phyloP scores from a whole-genome alignment of 2,888 invertebrate species.

The Harmothoe impar region DNA sequence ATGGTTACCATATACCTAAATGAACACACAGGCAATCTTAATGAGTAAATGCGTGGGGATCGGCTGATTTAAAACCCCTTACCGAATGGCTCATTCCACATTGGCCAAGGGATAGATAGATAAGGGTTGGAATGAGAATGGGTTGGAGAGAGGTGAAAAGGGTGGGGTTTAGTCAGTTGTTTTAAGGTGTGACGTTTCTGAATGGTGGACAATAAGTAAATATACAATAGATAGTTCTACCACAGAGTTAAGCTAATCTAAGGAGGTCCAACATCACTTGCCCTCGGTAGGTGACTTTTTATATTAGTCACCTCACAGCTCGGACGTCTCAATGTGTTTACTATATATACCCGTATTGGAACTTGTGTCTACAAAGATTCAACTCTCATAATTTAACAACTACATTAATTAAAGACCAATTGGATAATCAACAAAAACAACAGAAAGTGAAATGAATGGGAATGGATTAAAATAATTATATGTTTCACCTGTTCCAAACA shows the following conservation, averaged over 20 bases:
- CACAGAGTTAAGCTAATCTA: neutral
- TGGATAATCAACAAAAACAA: neutral
- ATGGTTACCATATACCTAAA: no score
- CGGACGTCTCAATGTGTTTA: slow-evolving; percentile 24
- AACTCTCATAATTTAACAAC: slow-evolving; percentile 41
- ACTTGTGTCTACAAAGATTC: slow-evolving; percentile 60
- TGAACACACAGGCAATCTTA: no score
- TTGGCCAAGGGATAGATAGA: no score
- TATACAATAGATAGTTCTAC: neutral
- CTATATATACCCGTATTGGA: slow-evolving; percentile 60
- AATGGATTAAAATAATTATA: neutral
- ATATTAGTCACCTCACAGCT: neutral
- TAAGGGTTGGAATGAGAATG: no score
- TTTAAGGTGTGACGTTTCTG: no score
- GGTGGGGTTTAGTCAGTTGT: no score
- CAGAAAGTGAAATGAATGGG: neutral
- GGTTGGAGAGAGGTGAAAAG: no score
- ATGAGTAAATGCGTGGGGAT: no score
- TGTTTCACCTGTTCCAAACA: neutral
- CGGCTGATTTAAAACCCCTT: no score
- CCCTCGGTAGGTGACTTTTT: no score
- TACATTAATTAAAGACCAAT: neutral
- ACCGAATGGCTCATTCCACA: no score
- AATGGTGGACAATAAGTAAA: neutral
- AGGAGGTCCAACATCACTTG: neutral